Percentiles rank a stretch among this genome's conserved stretches.
These are phyloP conservation scores for Ormia ochracea DNA, from an alignment of 2,888 invertebrate species.

Conservation along the genomic window DNA sequence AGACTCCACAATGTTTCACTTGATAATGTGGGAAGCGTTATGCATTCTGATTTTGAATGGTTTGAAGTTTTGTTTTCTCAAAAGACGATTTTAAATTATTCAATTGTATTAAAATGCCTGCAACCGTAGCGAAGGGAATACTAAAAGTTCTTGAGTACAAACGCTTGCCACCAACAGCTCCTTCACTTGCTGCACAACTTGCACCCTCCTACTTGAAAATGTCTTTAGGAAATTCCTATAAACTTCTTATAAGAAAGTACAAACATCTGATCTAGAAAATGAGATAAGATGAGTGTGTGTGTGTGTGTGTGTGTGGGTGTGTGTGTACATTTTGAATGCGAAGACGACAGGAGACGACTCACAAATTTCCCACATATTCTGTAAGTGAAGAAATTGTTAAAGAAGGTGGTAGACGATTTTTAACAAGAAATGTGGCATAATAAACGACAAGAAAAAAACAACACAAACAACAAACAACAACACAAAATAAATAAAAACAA, in stretches of 20 bases:
- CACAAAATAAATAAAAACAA: neutral
- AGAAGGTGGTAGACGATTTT: constrained; percentile 39
- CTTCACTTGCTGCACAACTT: neutral
- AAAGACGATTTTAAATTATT: constrained; percentile 37
- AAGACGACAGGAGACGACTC: constrained; percentile 4
- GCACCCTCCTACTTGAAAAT: constrained; percentile 50
- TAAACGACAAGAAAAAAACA: no score
- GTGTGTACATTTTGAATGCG: neutral
- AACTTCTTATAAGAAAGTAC: constrained; percentile 55
- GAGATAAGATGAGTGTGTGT: constrained; percentile 54
- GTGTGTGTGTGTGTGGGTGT: no score
- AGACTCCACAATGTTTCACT: neutral
- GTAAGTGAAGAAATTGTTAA: constrained; percentile 28
- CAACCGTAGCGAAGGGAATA: neutral
- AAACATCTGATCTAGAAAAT: constrained; percentile 50
- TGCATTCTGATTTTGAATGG: constrained; percentile 54
- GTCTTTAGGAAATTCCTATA: constrained; percentile 32
- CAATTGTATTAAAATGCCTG: constrained; percentile 30
- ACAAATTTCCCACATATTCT: constrained; percentile 53
- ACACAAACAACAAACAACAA: neutral
- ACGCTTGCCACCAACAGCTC: neutral
- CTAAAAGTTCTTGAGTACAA: constrained; percentile 10
- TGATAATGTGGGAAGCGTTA: constrained; percentile 57
- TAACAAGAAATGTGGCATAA: constrained; percentile 8
- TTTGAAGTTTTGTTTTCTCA: constrained; percentile 9